These are phyloP conservation scores for Himalopsyche kuldschensis DNA, from an alignment of 2,888 invertebrate species.

Conservation along the genomic window DNA sequence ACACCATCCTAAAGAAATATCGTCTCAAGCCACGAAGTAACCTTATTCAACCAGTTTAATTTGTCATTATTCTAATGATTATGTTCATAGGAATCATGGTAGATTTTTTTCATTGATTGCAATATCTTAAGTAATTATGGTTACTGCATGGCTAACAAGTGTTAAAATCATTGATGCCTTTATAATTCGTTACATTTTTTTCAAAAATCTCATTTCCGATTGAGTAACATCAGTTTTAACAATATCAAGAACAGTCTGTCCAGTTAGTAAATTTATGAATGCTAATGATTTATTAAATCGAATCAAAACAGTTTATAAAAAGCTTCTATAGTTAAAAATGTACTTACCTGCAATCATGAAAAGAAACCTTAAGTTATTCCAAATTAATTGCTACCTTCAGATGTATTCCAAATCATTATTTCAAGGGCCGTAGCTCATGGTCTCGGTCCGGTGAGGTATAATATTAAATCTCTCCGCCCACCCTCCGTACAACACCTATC, in stretches of 20 bases:
- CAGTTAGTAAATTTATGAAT: background rate
- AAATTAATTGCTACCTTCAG: constrained; percentile 32
- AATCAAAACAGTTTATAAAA: background rate
- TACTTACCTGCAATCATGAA: constrained; percentile 4
- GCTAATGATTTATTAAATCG: background rate
- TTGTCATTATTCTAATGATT: no score
- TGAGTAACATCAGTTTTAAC: no score
- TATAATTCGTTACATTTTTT: no score
- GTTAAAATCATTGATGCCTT: no score
- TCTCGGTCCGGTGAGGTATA: constrained; percentile 4
- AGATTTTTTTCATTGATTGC: no score
- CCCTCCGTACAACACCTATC: constrained; percentile 32
- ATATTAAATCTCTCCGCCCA: constrained; percentile 26
- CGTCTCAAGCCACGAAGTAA: no score
- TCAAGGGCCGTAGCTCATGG: constrained; percentile 13
- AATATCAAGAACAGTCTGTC: background rate
- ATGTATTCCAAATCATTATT: constrained; percentile 15
- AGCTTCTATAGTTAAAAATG: background rate
- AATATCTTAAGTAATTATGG: no score
- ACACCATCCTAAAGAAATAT: no score
- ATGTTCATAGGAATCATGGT: no score
- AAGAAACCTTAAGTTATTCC: constrained; percentile 25
- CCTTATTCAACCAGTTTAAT: no score
- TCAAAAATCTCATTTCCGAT: no score
- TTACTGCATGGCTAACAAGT: no score